These are phyloP conservation scores for Sakesphorus luctuosus DNA, from an alignment of 2,113 vertebrate genomes.

Conservation along the genomic window DNA sequence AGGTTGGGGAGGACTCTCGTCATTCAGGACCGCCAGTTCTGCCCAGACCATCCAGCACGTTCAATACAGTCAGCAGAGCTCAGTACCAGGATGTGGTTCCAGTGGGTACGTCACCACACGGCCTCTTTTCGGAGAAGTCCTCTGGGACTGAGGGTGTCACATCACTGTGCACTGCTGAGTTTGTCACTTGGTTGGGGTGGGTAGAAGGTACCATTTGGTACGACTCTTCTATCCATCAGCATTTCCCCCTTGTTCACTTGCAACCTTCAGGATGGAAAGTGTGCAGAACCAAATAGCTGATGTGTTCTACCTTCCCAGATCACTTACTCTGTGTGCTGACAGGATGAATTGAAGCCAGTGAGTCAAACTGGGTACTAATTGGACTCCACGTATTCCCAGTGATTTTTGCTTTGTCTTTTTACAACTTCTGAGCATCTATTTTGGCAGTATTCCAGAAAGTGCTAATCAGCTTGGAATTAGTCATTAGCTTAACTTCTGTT, in stretches of 20 bases:
- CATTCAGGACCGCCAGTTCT: constrained; percentile 86
- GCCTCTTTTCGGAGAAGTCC: neutral
- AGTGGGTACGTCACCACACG: constrained; percentile 83
- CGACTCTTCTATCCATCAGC: neutral
- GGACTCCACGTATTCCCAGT: neutral
- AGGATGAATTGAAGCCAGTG: neutral
- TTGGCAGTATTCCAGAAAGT: constrained; percentile 8
- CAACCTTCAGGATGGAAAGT: neutral
- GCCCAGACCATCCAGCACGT: constrained; percentile 92
- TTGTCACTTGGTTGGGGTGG: neutral
- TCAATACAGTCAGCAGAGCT: constrained; percentile 90
- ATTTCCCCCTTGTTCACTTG: neutral
- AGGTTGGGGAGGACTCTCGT: constrained; percentile 95
- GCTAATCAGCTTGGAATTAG: constrained; percentile 54
- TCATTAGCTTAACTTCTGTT: constrained; percentile 38
- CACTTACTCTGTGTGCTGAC: rapidly evolving
- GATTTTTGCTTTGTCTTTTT: neutral
- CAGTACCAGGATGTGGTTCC: constrained; percentile 96
- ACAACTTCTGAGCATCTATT: neutral
- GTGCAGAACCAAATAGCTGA: neutral
- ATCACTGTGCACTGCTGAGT: neutral
- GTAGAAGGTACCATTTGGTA: neutral
- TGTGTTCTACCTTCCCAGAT: neutral
- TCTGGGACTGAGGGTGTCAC: neutral
- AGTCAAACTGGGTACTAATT: neutral